These are phyloP conservation scores for Drosophila kepulauana DNA, from an alignment of 1,140 invertebrate species.

Conservation along the genomic window DNA sequence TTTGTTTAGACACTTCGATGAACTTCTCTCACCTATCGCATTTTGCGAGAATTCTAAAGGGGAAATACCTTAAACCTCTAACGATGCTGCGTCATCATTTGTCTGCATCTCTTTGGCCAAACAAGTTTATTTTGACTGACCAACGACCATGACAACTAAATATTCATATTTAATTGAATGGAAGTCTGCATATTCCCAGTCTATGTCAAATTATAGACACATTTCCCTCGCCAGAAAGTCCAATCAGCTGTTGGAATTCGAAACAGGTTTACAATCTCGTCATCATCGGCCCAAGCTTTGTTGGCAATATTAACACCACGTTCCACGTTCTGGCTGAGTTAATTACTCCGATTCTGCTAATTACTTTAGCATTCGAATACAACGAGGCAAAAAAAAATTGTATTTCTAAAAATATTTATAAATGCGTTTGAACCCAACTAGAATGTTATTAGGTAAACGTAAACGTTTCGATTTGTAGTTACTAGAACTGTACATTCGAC, in stretches of 20 bases:
- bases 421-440: too few relatives aligned
- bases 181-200: background rate
- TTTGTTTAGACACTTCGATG: background rate
- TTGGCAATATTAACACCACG: background rate
- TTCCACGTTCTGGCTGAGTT: conserved; percentile 4
- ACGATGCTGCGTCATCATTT: background rate
- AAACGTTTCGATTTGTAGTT: background rate
- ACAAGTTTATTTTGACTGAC: background rate
- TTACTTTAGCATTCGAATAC: conserved; percentile 1
- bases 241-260: background rate
- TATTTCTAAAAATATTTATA: too few relatives aligned
- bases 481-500: conserved; percentile 13
- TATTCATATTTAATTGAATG: background rate
- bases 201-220: background rate
- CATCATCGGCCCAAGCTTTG: background rate
- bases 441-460: too few relatives aligned
- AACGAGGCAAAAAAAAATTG: too few relatives aligned
- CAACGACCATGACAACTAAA: background rate
- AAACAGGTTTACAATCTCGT: conserved; percentile 6
- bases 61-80: background rate
- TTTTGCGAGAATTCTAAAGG: background rate
- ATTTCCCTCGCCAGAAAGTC: background rate
- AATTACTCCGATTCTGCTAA: conserved; percentile 11
- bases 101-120: background rate
- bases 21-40: background rate